phyloP scores from a whole-genome alignment of 2,888 invertebrate species.

The Trichogramma dendrolimi region DNA sequence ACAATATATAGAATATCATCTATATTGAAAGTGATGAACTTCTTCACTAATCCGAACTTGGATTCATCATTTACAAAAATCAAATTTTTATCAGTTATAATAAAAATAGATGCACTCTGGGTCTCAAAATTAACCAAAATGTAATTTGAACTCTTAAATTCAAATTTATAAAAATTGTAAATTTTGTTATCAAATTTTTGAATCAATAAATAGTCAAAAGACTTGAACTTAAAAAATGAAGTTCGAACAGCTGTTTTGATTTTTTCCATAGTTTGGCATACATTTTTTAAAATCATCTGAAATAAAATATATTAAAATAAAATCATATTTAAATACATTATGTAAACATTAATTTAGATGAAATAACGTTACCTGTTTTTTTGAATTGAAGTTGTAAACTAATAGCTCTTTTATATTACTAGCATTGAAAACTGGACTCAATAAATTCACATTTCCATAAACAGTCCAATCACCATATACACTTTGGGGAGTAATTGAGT shows the following conservation, averaged over 20 bases:
- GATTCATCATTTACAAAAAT: conserved; percentile 37
- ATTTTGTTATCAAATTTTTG: conserved; percentile 41
- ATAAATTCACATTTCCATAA: conserved; percentile 47
- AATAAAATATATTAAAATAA: conserved; percentile 3
- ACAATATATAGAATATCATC: conserved; percentile 47
- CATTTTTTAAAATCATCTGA: not conserved
- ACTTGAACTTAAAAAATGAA: conserved; percentile 54
- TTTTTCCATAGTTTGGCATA: conserved; percentile 7
- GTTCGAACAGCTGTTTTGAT: conserved; percentile 36
- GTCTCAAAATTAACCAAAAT: conserved; percentile 49
- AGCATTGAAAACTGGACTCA: conserved; percentile 14
- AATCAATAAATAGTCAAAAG: conserved; percentile 52
- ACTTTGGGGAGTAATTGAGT: conserved; percentile 41
- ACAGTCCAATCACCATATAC: conserved; percentile 55
- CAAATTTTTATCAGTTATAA: conserved; percentile 49
- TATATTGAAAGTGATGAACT: conserved; percentile 49
- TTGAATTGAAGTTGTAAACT: not conserved
- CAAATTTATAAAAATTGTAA: conserved; percentile 43
- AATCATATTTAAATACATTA: not conserved
- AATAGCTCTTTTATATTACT: not conserved
- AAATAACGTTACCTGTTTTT: conserved; percentile 14
- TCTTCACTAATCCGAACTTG: conserved; percentile 53
- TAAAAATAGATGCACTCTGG: conserved; percentile 52
- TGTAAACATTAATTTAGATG: not conserved
- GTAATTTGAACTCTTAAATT: conserved; percentile 43